Evolutionary conservation across 2,888 invertebrate genomes (phyloP).

Genomic region (Hypena proboscidalis): DNA sequence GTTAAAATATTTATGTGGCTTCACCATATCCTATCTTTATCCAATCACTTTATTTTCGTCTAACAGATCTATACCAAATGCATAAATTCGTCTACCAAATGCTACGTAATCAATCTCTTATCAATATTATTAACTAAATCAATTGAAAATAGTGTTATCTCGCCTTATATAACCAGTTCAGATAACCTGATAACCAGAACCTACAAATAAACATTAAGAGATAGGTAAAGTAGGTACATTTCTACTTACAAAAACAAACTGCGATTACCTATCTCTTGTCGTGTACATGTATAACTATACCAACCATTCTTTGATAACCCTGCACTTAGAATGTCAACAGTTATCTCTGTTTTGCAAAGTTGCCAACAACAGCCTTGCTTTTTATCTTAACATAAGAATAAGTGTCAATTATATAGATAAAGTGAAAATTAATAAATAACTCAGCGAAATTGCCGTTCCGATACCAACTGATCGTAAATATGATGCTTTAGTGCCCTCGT

Average conservation of each 20-base stretch:
- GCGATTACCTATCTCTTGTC: conserved; percentile 65
- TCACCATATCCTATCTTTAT: too few relatives aligned
- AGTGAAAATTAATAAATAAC: conserved; percentile 54
- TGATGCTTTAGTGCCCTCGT: conserved; percentile 20
- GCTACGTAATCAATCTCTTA: too few relatives aligned
- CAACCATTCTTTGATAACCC: conserved; percentile 75
- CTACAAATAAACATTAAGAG: not conserved
- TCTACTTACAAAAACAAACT: conserved; percentile 50
- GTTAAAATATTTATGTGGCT: too few relatives aligned
- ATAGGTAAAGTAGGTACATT: conserved; percentile 5
- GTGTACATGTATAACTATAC: conserved; percentile 57
- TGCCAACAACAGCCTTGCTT: conserved; percentile 53
- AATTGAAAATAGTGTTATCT: too few relatives aligned
- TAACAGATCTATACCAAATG: too few relatives aligned
- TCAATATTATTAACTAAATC: too few relatives aligned
- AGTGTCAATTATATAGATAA: conserved; percentile 44
- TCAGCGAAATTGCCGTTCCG: conserved; percentile 42
- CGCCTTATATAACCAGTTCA: too few relatives aligned
- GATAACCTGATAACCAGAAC: not conserved
- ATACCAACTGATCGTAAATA: conserved; percentile 39
- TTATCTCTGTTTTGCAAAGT: conserved; percentile 73
- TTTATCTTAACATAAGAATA: conserved; percentile 55
- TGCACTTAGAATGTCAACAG: conserved; percentile 62
- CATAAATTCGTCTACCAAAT: too few relatives aligned
- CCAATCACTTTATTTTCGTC: too few relatives aligned